These are phyloP conservation scores for Melinaea menophilus DNA, from an alignment of 2,888 invertebrate genomes.

Conservation along the genomic window DNA sequence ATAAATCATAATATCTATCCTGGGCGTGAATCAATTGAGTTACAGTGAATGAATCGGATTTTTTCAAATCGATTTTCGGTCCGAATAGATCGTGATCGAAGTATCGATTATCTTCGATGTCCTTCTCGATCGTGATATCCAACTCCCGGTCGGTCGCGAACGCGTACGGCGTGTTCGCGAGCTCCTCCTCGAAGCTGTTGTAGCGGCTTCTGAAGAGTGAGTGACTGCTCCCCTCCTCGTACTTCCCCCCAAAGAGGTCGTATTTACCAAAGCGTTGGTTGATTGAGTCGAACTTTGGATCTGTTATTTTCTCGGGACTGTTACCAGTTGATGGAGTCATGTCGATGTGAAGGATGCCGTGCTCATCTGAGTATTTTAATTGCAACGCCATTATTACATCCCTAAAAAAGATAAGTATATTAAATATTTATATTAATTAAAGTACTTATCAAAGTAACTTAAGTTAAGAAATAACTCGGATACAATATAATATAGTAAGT, in stretches of 20 bases:
- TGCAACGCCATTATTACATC: slow-evolving; percentile 61
- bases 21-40: slow-evolving; percentile 71
- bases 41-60: slow-evolving; percentile 57
- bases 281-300: slow-evolving; percentile 65
- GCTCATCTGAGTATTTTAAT: slow-evolving; percentile 70
- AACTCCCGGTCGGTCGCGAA: slow-evolving; percentile 53
- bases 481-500: too few relatives aligned
- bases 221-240: slow-evolving; percentile 51
- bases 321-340: slow-evolving; percentile 57
- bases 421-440: neutral
- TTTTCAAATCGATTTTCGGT: slow-evolving; percentile 50
- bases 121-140: slow-evolving; percentile 62
- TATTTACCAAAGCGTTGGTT: slow-evolving; percentile 67
- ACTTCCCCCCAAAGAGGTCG: slow-evolving; percentile 68
- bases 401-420: slow-evolving; percentile 28
- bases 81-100: slow-evolving; percentile 60
- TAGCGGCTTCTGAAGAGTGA: slow-evolving; percentile 71
- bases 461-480: too few relatives aligned
- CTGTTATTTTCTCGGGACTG: slow-evolving; percentile 30
- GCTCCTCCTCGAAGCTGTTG: slow-evolving; percentile 72
- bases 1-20: slow-evolving; percentile 68
- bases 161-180: slow-evolving; percentile 74
- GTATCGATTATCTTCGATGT: slow-evolving; percentile 62
- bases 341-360: slow-evolving; percentile 70
- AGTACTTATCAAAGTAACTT: neutral